A percentile compares a stretch with the other conserved stretches of the same genome.
These are phyloP conservation scores for Euzetes globulus DNA, from an alignment of 2,888 invertebrate species.

Conservation along the genomic window DNA sequence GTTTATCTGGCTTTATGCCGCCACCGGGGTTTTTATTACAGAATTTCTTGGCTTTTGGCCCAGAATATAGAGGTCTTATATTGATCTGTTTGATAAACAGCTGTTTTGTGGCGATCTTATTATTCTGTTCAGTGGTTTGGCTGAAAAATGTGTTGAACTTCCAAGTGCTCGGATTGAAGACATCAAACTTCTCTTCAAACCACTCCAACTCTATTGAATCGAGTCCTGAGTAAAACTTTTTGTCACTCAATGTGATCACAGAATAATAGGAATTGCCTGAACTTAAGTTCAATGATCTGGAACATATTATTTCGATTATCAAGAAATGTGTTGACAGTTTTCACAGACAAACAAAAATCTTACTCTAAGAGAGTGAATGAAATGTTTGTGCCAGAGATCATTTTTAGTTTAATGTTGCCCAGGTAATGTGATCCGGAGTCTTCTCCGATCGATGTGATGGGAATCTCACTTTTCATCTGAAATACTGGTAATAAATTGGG, in stretches of 20 bases:
- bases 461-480: background rate
- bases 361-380: too few relatives aligned
- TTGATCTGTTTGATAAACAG: background rate
- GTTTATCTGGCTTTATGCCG: background rate
- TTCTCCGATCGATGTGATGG: background rate
- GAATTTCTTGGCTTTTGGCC: background rate
- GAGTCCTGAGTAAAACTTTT: background rate
- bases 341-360: too few relatives aligned
- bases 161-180: background rate
- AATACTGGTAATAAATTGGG: background rate
- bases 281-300: background rate
- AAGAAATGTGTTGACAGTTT: too few relatives aligned
- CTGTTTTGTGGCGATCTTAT: background rate
- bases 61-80: background rate
- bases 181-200: background rate
- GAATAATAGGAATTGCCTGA: background rate
- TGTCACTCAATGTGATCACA: background rate
- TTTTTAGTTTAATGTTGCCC: too few relatives aligned
- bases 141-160: background rate
- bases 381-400: too few relatives aligned
- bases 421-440: background rate
- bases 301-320: background rate
- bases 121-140: background rate
- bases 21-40: background rate
- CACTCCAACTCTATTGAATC: background rate